A percentile compares a stretch with the other conserved stretches of the same genome.
These are phyloP conservation scores for Aphrocallistes beatrix DNA, from an alignment of 37 sponge, comb jelly and placozoan genomes.

Conservation along the genomic window DNA sequence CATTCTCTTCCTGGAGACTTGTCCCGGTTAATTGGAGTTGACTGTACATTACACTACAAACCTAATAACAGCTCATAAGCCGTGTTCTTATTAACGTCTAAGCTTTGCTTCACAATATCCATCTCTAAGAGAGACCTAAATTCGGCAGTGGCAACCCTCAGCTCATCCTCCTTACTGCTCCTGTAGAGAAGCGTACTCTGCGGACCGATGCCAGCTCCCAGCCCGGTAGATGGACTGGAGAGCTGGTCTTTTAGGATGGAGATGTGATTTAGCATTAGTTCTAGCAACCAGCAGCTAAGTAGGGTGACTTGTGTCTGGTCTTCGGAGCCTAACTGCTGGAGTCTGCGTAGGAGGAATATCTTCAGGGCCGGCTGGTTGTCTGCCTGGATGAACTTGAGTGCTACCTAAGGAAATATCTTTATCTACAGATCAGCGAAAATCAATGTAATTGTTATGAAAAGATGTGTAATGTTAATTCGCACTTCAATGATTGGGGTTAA, in stretches of 20 bases:
- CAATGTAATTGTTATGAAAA: not conserved
- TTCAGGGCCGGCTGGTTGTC: constrained; percentile 24
- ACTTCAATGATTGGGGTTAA: not conserved
- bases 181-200: not conserved
- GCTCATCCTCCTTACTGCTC: not conserved
- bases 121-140: not conserved
- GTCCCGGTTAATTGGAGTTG: too few species aligned
- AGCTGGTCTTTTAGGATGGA: not conserved
- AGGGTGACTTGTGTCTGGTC: constrained; percentile 1
- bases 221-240: not conserved
- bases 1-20: too few species aligned
- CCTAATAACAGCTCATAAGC: constrained; percentile 46
- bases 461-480: not conserved
- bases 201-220: too few species aligned
- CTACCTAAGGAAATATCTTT: not conserved
- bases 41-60: not conserved
- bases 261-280: constrained; percentile 9
- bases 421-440: too few species aligned
- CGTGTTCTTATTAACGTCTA: constrained; percentile 53
- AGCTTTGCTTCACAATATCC: constrained; percentile 33
- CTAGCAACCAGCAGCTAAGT: not conserved
- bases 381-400: constrained; percentile 66
- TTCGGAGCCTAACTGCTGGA: not conserved
- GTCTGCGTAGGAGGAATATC: constrained; percentile 29
- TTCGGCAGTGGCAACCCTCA: not conserved